Evolutionary conservation across 1,140 invertebrate genomes (phyloP).

Genomic region (Drosophila obscura): DNA sequence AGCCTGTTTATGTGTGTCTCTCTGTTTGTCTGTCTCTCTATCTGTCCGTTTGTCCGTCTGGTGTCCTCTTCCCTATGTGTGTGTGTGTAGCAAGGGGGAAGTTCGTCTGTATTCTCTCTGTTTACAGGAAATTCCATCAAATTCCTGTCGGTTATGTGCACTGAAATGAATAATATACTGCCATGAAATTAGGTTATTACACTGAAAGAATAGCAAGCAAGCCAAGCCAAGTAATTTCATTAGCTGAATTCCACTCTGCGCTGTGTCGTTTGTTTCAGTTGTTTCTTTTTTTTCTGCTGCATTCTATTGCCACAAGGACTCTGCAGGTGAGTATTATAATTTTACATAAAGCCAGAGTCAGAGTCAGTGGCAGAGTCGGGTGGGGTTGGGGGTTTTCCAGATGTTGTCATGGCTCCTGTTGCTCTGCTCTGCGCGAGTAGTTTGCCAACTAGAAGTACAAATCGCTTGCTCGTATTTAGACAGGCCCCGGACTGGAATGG

Average conservation of each 20-base stretch:
- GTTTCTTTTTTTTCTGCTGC: background rate
- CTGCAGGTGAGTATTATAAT: slow-evolving; percentile 38
- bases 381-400: background rate
- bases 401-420: slow-evolving; percentile 35
- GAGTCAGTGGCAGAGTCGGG: background rate
- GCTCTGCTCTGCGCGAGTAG: slow-evolving; percentile 8
- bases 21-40: slow-evolving; percentile 6
- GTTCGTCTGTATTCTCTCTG: slow-evolving; percentile 30
- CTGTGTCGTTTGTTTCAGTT: background rate
- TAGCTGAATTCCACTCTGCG: slow-evolving; percentile 13
- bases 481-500: slow-evolving; percentile 25
- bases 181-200: slow-evolving; percentile 49
- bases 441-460: slow-evolving; percentile 43
- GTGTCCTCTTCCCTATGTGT: slow-evolving; percentile 3
- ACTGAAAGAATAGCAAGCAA: slow-evolving; percentile 33
- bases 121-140: slow-evolving; percentile 69
- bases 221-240: slow-evolving; percentile 28
- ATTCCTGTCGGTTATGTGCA: slow-evolving; percentile 47
- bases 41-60: slow-evolving; percentile 3
- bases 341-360: slow-evolving; percentile 19
- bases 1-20: slow-evolving; percentile 34
- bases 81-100: slow-evolving; percentile 13
- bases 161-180: slow-evolving; percentile 62
- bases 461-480: slow-evolving; percentile 42
- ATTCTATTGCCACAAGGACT: background rate